Evolutionary conservation across 2,888 invertebrate genomes (phyloP), one percentile per base, ranked within the genome.

Genomic region (Hyalella azteca): DNA sequence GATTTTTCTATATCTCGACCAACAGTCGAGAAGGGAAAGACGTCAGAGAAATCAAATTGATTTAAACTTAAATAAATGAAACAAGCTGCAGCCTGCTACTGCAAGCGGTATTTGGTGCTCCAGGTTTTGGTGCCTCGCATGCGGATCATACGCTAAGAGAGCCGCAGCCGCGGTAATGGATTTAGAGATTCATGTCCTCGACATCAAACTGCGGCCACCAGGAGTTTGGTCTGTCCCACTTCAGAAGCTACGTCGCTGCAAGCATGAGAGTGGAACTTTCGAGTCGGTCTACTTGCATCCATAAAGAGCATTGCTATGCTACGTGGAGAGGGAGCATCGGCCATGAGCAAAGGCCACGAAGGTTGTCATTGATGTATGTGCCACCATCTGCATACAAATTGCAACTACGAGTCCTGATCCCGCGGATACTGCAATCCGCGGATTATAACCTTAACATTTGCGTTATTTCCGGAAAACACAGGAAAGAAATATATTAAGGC

Each of bases 341-440:
- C 66, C 66, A 66, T 66, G 66, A 66, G 66, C 66, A 36, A 39
- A 22, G 66, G 66, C 66, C 66, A 36, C 66, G 66, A 66, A 66
- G 66, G 79, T 54, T 80, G 79, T 80, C 79, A 80, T 76, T 80
- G 79, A 80, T 80, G 54, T 80, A 80, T 80, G 36, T 77, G 54
- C 26, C 59, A 50, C 49, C 77, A 80, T 80, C 79, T 80, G 79
- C 79, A 80, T 80, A 80, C 79, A 80, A 80, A 80, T 80, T 80
- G 79, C 79, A 77, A 59, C 41, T 73, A 77, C 54, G 39, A 77
- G 79, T 50, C 79, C 60, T 78, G 78, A 66, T 66, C 66, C 36
- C 66, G 19, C 32, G 22, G 36, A 36, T 36, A 32, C 13, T 36
- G 66, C 32, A 19, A 66, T 39, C 66, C 36, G 36, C 32, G 66